Evolutionary conservation across 2,888 invertebrate species (phyloP), one percentile per base, ranked within the genome.

Genomic region (Colletes collaris): DNA sequence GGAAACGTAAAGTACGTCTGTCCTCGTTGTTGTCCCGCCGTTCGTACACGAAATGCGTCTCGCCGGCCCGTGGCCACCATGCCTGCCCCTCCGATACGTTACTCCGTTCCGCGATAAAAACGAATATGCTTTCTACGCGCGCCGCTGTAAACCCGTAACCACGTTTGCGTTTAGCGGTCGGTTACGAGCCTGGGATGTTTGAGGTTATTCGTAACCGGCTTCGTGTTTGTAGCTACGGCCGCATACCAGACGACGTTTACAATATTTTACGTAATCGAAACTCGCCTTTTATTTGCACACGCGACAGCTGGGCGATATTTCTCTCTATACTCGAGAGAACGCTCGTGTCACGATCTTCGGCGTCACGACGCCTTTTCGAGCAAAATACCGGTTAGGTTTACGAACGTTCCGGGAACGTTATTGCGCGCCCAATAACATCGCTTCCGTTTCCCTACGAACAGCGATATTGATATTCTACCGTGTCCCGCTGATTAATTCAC

Each of bases 1-100:
- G 46, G 62, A 73, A 73, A 71, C 76, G 65, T 76, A 52, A 58
- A 75, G 74, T 81, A 80, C 19, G 70, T 70, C 37, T n/a, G 4
- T 11, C 27, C 4, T 4, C 40, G 3, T 16, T n/a, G 4, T 8
- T 5, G 58, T 10, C 13, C 27, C 49, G 11, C 64, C 7, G 11
- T 55, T 11, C 7, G 16, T 40, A 27, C 60, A 50, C 64, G 81
- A 71, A 75, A 67, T 66, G 44, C 63, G 6, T 78, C 58, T 64
- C 60, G 19, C 76, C 84, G 73, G 16, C 76, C 49, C 19, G 11
- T 16, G 52, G 63, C 76, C 65, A 75, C 69, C 63, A n/a, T 55
- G 52, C 64, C 64, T n/a, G n/a, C 16, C 4, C 35, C 27, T 4
- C 35, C 27, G 37, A 67, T 27, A 58, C 77, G 52, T 40, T 76